Evolutionary conservation across 2,888 invertebrate genomes (phyloP).

Genomic region (Noctua fimbriata): DNA sequence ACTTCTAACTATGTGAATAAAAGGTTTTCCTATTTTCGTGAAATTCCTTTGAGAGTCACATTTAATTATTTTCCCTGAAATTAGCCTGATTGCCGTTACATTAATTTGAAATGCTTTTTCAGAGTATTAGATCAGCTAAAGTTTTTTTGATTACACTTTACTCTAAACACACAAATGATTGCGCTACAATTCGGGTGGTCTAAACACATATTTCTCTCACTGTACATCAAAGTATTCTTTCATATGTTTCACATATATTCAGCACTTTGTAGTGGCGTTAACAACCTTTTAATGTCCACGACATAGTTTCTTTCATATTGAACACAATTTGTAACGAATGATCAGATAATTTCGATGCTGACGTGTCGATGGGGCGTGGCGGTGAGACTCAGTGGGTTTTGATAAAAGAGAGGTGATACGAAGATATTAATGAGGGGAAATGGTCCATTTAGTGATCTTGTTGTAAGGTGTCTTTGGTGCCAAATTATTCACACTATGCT

Average conservation of each 20-base stretch:
- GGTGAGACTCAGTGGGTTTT: background rate
- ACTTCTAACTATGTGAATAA: background rate
- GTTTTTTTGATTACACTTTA: background rate
- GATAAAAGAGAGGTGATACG: background rate
- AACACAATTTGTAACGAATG: slow-evolving; percentile 30
- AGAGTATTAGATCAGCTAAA: background rate
- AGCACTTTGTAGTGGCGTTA: slow-evolving; percentile 24
- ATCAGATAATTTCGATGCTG: slow-evolving; percentile 21
- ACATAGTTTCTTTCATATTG: slow-evolving; percentile 35
- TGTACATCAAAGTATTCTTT: slow-evolving; percentile 38
- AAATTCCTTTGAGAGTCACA: background rate
- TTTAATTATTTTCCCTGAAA: background rate
- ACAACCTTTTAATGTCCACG: slow-evolving; percentile 36
- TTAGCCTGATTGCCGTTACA: background rate
- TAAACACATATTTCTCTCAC: slow-evolving; percentile 35
- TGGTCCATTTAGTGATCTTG: slow-evolving; percentile 12
- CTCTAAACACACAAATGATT: background rate
- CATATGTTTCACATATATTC: slow-evolving; percentile 22
- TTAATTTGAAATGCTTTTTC: background rate
- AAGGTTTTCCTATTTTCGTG: background rate
- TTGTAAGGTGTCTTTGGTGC: slow-evolving; percentile 3
- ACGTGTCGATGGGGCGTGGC: slow-evolving; percentile 11
- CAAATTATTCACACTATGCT: background rate
- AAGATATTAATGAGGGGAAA: slow-evolving; percentile 25
- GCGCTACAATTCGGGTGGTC: slow-evolving; percentile 23